A percentile compares a stretch with the other conserved stretches of the same genome.
These are phyloP conservation scores for Typhlomys cinereus DNA, from an alignment of 2,113 vertebrate species.

Conservation along the genomic window DNA sequence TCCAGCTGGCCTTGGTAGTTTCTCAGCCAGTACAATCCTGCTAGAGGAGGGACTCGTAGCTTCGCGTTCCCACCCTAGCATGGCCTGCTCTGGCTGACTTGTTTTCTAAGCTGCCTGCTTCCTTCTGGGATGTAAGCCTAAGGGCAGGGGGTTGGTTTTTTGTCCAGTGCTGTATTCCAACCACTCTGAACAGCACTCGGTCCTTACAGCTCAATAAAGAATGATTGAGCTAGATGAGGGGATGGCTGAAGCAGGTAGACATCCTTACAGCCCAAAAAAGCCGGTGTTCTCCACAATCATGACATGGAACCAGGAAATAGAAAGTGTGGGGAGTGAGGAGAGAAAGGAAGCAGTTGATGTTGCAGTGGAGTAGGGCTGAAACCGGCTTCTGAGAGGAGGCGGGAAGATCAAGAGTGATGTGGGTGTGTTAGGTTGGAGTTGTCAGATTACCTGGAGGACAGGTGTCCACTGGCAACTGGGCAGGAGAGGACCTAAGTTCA, in stretches of 20 bases:
- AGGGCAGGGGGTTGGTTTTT: not conserved
- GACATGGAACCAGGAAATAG: not conserved
- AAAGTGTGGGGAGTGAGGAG: not conserved
- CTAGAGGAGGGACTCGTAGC: no score
- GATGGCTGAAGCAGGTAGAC: no score
- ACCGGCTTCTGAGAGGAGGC: not conserved
- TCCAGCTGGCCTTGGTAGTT: not conserved
- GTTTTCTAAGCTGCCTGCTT: not conserved
- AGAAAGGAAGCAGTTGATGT: not conserved
- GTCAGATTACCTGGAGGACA: not conserved
- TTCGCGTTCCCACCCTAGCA: not conserved
- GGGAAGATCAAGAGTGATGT: not conserved
- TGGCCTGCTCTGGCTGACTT: not conserved
- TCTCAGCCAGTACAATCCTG: not conserved
- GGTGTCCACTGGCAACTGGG: not conserved
- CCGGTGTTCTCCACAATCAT: not conserved
- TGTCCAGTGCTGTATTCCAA: not conserved
- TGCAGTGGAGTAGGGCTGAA: not conserved
- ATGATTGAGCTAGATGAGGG: no score
- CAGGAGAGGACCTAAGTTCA: not conserved
- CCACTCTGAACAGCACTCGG: not conserved
- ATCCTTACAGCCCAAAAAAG: accelerated
- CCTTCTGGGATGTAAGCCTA: not conserved
- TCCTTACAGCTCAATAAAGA: not conserved
- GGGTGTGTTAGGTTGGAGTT: not conserved